Evolutionary conservation across 2,888 invertebrate species (phyloP).

Genomic region (Petrolisthes cinctipes): DNA sequence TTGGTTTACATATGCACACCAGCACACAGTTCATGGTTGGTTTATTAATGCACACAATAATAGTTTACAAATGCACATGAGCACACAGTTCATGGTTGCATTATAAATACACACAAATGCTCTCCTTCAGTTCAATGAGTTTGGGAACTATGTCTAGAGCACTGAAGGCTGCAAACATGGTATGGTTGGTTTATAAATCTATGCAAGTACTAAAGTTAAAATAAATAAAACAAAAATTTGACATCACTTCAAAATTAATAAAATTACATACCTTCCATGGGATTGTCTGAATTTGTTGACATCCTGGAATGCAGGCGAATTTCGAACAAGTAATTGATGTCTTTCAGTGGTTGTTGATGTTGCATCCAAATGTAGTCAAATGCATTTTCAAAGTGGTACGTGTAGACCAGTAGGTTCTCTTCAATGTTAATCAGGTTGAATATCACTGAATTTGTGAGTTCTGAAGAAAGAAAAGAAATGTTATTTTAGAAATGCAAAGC

Average conservation of each 20-base stretch:
- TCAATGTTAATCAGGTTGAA: conserved; percentile 38
- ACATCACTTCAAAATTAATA: background rate
- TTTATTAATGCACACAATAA: background rate
- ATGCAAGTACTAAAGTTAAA: no score
- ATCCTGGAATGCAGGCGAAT: conserved; percentile 26
- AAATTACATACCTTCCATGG: background rate
- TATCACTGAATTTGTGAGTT: conserved; percentile 19
- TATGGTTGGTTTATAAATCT: no score
- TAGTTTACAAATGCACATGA: background rate
- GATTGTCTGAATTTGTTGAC: background rate
- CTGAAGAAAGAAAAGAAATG: conserved; percentile 19
- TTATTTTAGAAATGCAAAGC: no score
- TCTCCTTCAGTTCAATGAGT: no score
- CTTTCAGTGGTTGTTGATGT: background rate
- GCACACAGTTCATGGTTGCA: no score
- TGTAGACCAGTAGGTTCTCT: conserved; percentile 4
- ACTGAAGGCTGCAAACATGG: no score
- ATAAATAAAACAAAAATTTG: background rate
- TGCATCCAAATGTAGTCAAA: conserved; percentile 27
- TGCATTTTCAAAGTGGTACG: background rate
- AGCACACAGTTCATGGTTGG: background rate
- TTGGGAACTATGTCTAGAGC: no score
- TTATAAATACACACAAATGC: no score
- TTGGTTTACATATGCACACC: no score
- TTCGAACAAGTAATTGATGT: conserved; percentile 30